A percentile compares a stretch with the other conserved stretches of the same genome.
These are phyloP conservation scores for Scolopax bukidnonensis DNA, from an alignment of 2,797 vertebrate species.

Conservation along the genomic window DNA sequence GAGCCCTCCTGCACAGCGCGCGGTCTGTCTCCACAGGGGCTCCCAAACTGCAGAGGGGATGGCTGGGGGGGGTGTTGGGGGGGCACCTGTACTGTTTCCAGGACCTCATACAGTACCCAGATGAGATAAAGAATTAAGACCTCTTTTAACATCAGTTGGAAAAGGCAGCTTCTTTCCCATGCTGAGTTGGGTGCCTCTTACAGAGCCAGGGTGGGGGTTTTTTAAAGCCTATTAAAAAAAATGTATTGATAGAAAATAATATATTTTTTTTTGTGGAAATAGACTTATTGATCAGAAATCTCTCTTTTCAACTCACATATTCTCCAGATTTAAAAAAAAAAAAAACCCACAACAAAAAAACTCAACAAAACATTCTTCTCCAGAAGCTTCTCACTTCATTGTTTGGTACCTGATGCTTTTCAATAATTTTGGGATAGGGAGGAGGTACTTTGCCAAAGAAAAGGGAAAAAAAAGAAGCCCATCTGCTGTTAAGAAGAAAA, in stretches of 20 bases:
- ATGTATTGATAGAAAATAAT: background rate
- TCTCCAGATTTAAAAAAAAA: background rate
- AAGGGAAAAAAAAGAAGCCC: background rate
- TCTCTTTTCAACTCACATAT: background rate
- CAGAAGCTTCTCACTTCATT: background rate
- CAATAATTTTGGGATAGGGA: background rate
- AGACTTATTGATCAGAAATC: constrained; percentile 17
- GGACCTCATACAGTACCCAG: background rate
- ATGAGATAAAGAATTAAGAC: background rate
- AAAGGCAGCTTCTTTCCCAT: background rate
- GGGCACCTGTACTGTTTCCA: background rate
- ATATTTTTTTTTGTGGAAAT: background rate
- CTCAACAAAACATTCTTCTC: background rate
- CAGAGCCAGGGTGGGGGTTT: background rate
- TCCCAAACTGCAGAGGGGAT: background rate
- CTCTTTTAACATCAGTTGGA: background rate
- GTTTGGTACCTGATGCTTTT: background rate
- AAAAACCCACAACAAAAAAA: too few relatives aligned
- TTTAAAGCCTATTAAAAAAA: background rate
- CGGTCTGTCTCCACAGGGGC: background rate
- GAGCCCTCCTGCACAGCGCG: background rate
- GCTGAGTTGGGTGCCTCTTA: background rate
- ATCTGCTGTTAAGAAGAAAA: background rate
- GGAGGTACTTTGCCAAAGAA: background rate
- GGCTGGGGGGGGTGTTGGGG: background rate